phyloP scores from a whole-genome alignment of 2,888 invertebrate genomes.

The Amphiduros pacificus region DNA sequence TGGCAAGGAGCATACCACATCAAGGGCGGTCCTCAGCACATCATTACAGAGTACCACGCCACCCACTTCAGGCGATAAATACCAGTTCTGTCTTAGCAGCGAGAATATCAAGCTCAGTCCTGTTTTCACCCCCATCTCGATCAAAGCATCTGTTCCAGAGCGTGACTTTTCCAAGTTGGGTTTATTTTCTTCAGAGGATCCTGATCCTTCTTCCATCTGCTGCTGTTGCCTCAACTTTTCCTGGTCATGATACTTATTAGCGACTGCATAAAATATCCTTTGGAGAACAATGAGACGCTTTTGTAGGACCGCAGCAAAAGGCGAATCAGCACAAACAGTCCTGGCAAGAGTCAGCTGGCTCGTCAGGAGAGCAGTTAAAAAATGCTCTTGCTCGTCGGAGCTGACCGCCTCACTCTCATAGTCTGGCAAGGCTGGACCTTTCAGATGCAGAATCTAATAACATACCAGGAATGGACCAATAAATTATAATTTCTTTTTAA shows the following conservation, averaged over 20 bases:
- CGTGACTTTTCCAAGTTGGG: not conserved
- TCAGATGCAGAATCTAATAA: conserved; percentile 42
- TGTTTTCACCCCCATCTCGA: conserved; percentile 69
- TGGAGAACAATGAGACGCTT: conserved; percentile 66
- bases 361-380: conserved; percentile 63
- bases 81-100: conserved; percentile 67
- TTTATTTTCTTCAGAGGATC: conserved; percentile 6
- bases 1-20: conserved; percentile 65
- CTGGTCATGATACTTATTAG: conserved; percentile 63
- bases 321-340: conserved; percentile 65
- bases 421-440: conserved; percentile 62
- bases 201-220: conserved; percentile 1
- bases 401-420: conserved; percentile 64
- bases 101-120: conserved; percentile 67
- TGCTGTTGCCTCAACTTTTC: conserved; percentile 18
- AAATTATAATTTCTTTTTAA: not conserved
- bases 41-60: conserved; percentile 65
- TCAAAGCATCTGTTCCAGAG: conserved; percentile 61
- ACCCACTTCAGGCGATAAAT: conserved; percentile 35
- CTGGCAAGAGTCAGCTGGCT: conserved; percentile 65
- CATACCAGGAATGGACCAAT: not conserved
- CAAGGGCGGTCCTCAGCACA: conserved; percentile 66
- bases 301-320: conserved; percentile 65
- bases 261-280: conserved; percentile 66
- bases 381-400: conserved; percentile 63